Evolutionary conservation across 1,140 invertebrate genomes (phyloP).

Genomic region (Saccostrea glomerata): DNA sequence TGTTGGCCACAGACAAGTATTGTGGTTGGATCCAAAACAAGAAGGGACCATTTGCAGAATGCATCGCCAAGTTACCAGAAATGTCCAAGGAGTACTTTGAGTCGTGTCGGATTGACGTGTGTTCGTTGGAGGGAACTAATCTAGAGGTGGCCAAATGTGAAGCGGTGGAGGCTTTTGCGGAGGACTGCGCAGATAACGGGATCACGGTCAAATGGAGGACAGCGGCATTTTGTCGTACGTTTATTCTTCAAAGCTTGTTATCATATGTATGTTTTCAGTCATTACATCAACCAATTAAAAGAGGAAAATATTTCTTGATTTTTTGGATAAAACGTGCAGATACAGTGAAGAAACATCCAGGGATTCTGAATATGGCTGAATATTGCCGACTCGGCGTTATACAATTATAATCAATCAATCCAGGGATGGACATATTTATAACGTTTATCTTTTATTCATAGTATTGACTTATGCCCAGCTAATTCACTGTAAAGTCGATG

Average conservation of each 20-base stretch:
- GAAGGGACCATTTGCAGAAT: slow-evolving; percentile 55
- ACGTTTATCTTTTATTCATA: no score
- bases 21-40: slow-evolving; percentile 57
- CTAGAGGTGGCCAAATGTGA: slow-evolving; percentile 50
- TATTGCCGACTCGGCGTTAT: no score
- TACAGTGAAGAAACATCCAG: no score
- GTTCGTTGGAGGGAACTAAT: slow-evolving; percentile 47
- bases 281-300: no score
- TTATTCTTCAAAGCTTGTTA: no score
- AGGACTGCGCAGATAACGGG: slow-evolving; percentile 61
- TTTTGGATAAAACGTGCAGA: no score
- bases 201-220: slow-evolving; percentile 57
- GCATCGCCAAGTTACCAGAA: slow-evolving; percentile 45
- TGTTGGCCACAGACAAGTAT: slow-evolving; percentile 25
- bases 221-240: slow-evolving; percentile 60
- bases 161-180: slow-evolving; percentile 58
- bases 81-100: slow-evolving; percentile 54
- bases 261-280: neutral
- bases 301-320: no score
- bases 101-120: slow-evolving; percentile 57
- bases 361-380: no score
- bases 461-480: no score
- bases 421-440: no score
- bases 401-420: no score
- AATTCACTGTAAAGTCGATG: no score